Evolutionary conservation across 2,113 vertebrate genomes (phyloP).

Genomic region (Neotoma lepida): DNA sequence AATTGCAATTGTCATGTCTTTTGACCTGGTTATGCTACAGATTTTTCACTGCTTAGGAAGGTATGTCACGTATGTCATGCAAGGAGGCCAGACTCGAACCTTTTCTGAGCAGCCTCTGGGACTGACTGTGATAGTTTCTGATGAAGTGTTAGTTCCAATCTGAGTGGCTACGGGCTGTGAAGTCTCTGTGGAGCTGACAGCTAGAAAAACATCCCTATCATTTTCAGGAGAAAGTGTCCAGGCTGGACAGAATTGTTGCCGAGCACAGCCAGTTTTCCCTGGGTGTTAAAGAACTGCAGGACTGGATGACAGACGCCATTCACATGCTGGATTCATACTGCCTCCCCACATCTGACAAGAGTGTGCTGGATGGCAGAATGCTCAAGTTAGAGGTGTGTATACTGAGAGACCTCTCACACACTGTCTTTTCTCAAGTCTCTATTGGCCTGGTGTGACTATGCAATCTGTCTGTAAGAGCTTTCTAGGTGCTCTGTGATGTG

Average conservation of each 20-base stretch:
- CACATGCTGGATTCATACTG: constrained; percentile 92
- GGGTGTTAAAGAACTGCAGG: constrained; percentile 93
- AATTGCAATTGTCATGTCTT: not conserved
- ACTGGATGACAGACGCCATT: constrained; percentile 93
- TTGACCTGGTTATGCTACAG: not conserved
- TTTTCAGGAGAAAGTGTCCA: constrained; percentile 94
- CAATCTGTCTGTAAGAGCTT: not conserved
- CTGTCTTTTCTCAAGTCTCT: not conserved
- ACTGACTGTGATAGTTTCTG: not conserved
- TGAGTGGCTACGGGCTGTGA: not conserved
- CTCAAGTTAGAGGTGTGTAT: constrained; percentile 93
- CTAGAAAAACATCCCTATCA: constrained; percentile 67
- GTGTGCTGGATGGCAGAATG: constrained; percentile 94
- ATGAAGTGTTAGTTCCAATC: rapidly evolving
- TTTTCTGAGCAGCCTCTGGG: rapidly evolving
- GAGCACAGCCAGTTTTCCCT: constrained; percentile 96
- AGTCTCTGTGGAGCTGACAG: not conserved
- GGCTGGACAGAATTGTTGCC: constrained; percentile 92
- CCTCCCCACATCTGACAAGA: constrained; percentile 92
- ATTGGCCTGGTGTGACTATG: not conserved
- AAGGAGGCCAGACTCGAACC: not conserved
- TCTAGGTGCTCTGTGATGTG: not conserved
- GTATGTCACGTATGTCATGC: not conserved
- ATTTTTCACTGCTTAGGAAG: not conserved
- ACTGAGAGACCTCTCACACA: rapidly evolving